These are phyloP conservation scores for Trinectes maculatus DNA, from an alignment of 2,113 vertebrate genomes.

Conservation along the genomic window DNA sequence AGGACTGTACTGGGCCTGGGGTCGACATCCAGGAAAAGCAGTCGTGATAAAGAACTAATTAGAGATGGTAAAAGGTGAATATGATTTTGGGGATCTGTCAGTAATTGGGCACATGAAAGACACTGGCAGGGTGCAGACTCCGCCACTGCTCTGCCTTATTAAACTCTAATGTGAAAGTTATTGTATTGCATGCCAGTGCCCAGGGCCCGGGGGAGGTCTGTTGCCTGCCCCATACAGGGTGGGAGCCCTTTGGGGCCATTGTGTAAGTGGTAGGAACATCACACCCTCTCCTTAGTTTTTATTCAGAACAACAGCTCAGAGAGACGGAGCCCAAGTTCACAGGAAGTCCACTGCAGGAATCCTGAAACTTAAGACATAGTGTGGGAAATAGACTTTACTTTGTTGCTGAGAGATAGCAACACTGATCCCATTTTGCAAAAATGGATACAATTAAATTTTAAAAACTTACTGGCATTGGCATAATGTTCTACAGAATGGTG, in stretches of 20 bases:
- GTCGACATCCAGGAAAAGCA: conserved; percentile 81
- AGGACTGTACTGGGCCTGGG: conserved; percentile 45
- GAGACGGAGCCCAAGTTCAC: conserved; percentile 55
- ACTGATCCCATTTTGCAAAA: too few species aligned
- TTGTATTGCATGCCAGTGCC: conserved; percentile 83
- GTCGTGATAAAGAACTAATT: conserved; percentile 90
- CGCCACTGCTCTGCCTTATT: conserved; percentile 85
- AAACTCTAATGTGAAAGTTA: conserved; percentile 88
- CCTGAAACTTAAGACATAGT: not conserved
- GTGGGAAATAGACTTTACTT: not conserved
- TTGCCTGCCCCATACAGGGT: conserved; percentile 50
- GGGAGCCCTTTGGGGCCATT: conserved; percentile 72
- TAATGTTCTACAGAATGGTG: too few species aligned
- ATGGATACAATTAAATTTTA: too few species aligned
- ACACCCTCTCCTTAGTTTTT: conserved; percentile 62
- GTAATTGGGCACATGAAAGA: conserved; percentile 94
- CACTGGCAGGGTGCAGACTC: conserved; percentile 80
- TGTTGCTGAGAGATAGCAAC: not conserved
- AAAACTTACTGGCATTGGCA: too few species aligned
- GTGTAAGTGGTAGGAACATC: conserved; percentile 66
- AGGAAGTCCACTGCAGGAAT: conserved; percentile 38
- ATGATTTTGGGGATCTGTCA: conserved; percentile 87
- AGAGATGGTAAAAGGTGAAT: conserved; percentile 87
- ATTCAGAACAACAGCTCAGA: conserved; percentile 60
- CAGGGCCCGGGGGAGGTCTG: conserved; percentile 63